A percentile compares a stretch with the other conserved stretches of the same genome.
These are phyloP conservation scores for Meandrina meandrites DNA, from an alignment of 92 coral and sea anemone species.

Conservation along the genomic window DNA sequence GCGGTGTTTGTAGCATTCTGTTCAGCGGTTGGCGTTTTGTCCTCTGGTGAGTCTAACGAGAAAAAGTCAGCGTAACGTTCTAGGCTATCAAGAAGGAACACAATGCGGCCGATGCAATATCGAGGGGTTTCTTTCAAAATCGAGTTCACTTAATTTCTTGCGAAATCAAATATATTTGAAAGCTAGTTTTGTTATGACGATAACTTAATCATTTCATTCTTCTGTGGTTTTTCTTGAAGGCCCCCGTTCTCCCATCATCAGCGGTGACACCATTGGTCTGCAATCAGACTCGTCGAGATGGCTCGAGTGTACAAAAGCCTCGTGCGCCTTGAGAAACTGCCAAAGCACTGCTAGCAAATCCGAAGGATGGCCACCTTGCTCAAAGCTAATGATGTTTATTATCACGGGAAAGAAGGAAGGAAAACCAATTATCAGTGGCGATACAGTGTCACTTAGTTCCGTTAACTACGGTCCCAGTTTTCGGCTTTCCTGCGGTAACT, in stretches of 20 bases:
- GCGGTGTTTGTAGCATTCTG: background rate
- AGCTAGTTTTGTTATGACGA: background rate
- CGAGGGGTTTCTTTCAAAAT: too few species aligned
- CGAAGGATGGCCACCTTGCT: constrained; percentile 70
- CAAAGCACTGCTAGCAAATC: constrained; percentile 17
- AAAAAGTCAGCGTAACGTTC: background rate
- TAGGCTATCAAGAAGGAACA: too few species aligned
- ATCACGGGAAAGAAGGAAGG: constrained; percentile 63
- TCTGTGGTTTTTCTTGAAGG: constrained; percentile 7
- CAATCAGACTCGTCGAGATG: constrained; percentile 30
- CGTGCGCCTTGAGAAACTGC: constrained; percentile 49
- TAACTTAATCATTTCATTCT: background rate
- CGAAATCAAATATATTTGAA: too few species aligned
- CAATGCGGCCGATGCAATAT: too few species aligned
- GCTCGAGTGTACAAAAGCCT: constrained; percentile 32
- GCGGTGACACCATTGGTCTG: constrained; percentile 62
- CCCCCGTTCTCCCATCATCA: constrained; percentile 61
- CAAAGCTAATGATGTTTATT: constrained; percentile 25
- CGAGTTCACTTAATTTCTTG: too few species aligned
- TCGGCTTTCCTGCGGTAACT: constrained; percentile 34
- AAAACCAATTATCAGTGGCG: constrained; percentile 65
- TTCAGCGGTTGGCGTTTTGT: background rate
- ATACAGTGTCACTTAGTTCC: constrained; percentile 43
- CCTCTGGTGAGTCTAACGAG: background rate
- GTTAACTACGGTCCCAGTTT: constrained; percentile 5